A percentile compares a stretch with the other conserved stretches of the same genome.
These are phyloP conservation scores for Andrena minutula DNA, from an alignment of 2,888 invertebrate genomes.

Conservation along the genomic window DNA sequence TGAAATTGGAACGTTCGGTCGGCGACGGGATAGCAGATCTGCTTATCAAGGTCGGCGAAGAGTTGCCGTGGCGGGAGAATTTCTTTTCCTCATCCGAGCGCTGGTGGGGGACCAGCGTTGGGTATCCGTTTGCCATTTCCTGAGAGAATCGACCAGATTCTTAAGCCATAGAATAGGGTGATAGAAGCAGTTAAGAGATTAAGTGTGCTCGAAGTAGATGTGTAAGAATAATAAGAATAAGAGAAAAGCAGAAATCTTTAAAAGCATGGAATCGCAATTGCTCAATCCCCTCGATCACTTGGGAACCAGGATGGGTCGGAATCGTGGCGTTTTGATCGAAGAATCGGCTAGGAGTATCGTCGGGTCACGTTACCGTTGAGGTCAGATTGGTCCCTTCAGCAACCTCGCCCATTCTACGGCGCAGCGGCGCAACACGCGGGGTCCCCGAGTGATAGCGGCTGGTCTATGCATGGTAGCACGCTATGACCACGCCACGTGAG, in stretches of 20 bases:
- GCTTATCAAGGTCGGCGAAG: constrained; percentile 42
- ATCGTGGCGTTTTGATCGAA: constrained; percentile 58
- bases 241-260: not conserved
- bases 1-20: constrained; percentile 54
- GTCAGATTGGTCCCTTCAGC: constrained; percentile 69
- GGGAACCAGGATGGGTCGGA: constrained; percentile 46
- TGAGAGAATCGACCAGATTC: not conserved
- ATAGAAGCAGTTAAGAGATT: not conserved
- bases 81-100: not conserved
- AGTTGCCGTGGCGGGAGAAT: constrained; percentile 3
- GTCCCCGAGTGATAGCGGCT: constrained; percentile 50
- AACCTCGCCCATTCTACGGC: constrained; percentile 63
- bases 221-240: no score
- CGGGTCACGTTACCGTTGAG: constrained; percentile 74
- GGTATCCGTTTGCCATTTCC: not conserved
- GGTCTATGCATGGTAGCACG: constrained; percentile 65
- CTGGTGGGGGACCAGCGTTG: not conserved
- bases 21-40: constrained; percentile 36
- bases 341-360: constrained; percentile 62
- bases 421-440: constrained; percentile 35
- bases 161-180: not conserved
- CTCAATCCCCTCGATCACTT: not conserved
- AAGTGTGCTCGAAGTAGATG: not conserved
- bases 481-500: constrained; percentile 64
- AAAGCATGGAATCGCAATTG: not conserved